Evolutionary conservation across 2,113 vertebrate genomes (phyloP), one percentile per base, ranked within the genome.

Genomic region (Athene cunicularia): DNA sequence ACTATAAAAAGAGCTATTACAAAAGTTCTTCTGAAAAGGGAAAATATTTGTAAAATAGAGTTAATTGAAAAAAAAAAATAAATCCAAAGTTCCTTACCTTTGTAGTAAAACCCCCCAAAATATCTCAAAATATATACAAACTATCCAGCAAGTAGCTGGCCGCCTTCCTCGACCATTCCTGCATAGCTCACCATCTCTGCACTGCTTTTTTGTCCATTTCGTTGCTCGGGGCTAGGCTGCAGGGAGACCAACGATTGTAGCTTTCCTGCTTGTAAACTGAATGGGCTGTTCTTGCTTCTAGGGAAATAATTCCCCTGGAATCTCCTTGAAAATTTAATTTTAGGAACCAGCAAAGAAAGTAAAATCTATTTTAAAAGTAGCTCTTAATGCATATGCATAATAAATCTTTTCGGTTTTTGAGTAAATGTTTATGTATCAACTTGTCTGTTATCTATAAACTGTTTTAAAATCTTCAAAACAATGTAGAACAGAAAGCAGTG

Each of bases 141-240:
- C 14, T 20, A 1, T 5, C 12, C 1, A 2, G 13, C 23, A 6
- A 19, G 50, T 9, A 14, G 17, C 13, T 8, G 11, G 2, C 39
- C 13, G 8, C 21, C 21, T 67, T 28, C 24, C 13, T 15, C 60
- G 30, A 2, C 9, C 12, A 1, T 26, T 58, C 30, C 33, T 27
- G n/a, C 19, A 67, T 9, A 49, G n/a, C 12, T 70, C 8, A 4
- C 4, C 2, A 3, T 14, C 12, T 11, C 58, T 63, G 35, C 0
- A 5, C 63, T 47, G 4, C 30, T 20, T 63, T 28, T 22, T 20
- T 15, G 16, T 26, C 5, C 2, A 1, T 28, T 5, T 27, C 12
- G 17, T 28, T 26, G 53, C 4, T 62, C 11, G 0, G 7, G 23
- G 20, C 5, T 6, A 4, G 55, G 79, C 50, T 73, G 43, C 47